phyloP scores from a whole-genome alignment of 1,140 invertebrate genomes.

The Brachionus rubens region DNA sequence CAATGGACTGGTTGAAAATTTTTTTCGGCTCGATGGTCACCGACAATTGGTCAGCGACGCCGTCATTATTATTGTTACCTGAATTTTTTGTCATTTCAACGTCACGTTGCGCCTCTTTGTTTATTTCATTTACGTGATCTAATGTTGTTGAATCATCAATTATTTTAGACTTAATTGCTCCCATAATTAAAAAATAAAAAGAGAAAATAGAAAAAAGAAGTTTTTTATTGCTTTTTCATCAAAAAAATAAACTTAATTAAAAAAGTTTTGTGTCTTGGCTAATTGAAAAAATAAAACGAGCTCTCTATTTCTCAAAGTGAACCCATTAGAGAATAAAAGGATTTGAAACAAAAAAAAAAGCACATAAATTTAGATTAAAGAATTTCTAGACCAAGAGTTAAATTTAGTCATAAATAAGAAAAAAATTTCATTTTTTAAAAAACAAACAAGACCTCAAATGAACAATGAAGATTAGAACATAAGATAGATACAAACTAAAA shows the following conservation, averaged over 20 bases:
- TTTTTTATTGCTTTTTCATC: too few species aligned
- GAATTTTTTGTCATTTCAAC: background rate
- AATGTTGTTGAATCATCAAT: slow-evolving; percentile 36
- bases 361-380: background rate
- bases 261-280: background rate
- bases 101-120: background rate
- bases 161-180: slow-evolving; percentile 31
- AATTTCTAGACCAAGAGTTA: background rate
- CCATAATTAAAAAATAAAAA: slow-evolving; percentile 32
- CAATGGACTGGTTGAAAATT: background rate
- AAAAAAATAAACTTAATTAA: background rate
- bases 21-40: slow-evolving; percentile 24
- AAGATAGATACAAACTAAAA: background rate
- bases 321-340: background rate
- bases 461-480: slow-evolving; percentile 1
- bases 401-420: slow-evolving; percentile 17
- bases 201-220: too few species aligned
- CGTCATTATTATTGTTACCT: too few species aligned
- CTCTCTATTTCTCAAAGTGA: slow-evolving; percentile 10
- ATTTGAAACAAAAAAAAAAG: background rate
- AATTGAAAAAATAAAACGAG: too few species aligned
- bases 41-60: background rate
- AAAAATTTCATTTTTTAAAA: background rate
- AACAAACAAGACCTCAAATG: too few species aligned
- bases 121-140: slow-evolving; percentile 12